phyloP scores from a whole-genome alignment of 2,888 invertebrate genomes.

The Acronicta aceris region DNA sequence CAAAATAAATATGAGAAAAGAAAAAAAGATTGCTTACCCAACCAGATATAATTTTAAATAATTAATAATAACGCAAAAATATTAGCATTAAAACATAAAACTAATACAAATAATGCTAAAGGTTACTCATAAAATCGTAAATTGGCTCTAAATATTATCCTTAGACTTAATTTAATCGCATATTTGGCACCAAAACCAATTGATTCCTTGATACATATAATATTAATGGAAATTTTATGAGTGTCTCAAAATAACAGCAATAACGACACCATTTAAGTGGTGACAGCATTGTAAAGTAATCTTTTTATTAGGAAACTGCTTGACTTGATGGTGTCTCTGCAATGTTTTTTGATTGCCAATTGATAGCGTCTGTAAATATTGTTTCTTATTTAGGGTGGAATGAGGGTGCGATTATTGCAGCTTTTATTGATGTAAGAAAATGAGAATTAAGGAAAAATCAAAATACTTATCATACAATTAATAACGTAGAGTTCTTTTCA shows the following conservation, averaged over 20 bases:
- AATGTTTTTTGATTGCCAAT: conserved; percentile 26
- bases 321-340: conserved; percentile 20
- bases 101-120: conserved; percentile 56
- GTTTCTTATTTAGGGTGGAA: conserved; percentile 32
- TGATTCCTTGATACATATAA: conserved; percentile 63
- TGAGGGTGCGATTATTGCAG: neutral
- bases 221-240: conserved; percentile 60
- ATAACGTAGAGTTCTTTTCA: neutral
- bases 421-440: conserved; percentile 15
- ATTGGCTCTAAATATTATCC: conserved; percentile 30
- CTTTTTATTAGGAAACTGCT: conserved; percentile 43
- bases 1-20: conserved; percentile 6
- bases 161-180: conserved; percentile 47
- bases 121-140: conserved; percentile 54
- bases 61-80: conserved; percentile 25
- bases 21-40: conserved; percentile 12
- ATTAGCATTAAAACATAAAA: conserved; percentile 42
- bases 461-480: neutral
- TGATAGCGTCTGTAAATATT: conserved; percentile 41
- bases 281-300: conserved; percentile 47
- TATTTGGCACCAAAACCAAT: conserved; percentile 61
- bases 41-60: conserved; percentile 22
- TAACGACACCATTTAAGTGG: conserved; percentile 54
- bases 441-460: conserved; percentile 1
- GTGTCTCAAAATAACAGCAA: conserved; percentile 41